Evolutionary conservation across 2,888 invertebrate genomes (phyloP), one percentile per base, ranked within the genome.

Genomic region (Eurytoma adleriae): DNA sequence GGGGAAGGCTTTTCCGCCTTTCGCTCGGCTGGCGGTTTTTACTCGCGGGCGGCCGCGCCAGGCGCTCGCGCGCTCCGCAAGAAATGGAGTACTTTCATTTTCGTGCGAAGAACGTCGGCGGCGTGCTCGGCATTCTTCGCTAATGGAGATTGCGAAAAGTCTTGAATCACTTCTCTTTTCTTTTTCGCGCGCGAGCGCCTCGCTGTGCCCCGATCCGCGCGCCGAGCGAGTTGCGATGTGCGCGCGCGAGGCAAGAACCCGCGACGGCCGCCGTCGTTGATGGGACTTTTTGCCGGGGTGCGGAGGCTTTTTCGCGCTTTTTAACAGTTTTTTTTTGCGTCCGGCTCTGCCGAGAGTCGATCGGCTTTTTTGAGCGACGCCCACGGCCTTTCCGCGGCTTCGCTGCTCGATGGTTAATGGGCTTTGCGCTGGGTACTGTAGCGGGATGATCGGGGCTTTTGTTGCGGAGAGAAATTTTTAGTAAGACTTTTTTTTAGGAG

Each of bases 1-100:
- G 16, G 50, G 57, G 59, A 66, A 69, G 78, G 82, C 81, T 85
- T 85, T 86, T 86, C 84, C 85, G 84, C 85, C 85, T 85, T 85
- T 85, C 84, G 83, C 85, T 84, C 68, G 82, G 52, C 59, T 40
- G 57, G 73, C 40, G 68, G 52, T 76, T 68, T 80, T 76, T 79
- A 75, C 73, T 27, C 74, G 48, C 78, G 20, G 67, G 10, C 48
- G 27, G 27, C 40, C 14, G 14, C 40, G 61, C n/a, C 27, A 4
- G 14, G 59, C 57, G 50, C 27, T 52, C 27, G 68, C 52, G 50
- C 24, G 40, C n/a, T 16, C 70, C 12, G 57, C 80, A 78, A 82
- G 82, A 82, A 81, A 81, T 82, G 80, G 80, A 82, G 82, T 80
- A 82, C 82, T 82, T 82, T 82, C 82, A 78, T 82, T 82, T 82